A percentile compares a stretch with the other conserved stretches of the same genome.
These are phyloP conservation scores for Campopleginae sp. DNA, from an alignment of 2,888 invertebrate genomes.

Conservation along the genomic window DNA sequence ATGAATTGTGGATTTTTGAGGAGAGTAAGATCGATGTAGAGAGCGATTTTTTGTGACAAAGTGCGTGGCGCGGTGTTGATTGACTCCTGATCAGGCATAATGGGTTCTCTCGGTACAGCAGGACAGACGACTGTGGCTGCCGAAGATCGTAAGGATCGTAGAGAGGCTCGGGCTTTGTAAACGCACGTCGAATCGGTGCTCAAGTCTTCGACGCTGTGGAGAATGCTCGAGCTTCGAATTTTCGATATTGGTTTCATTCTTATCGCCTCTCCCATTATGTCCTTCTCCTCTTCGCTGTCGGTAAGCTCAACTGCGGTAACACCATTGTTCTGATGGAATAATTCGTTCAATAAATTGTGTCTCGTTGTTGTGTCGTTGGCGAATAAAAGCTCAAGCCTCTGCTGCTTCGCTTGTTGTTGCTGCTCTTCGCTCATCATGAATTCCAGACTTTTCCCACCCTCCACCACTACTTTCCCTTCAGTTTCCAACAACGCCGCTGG, in stretches of 20 bases:
- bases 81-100: constrained; percentile 66
- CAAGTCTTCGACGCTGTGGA: constrained; percentile 91
- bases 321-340: constrained; percentile 80
- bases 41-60: constrained; percentile 81
- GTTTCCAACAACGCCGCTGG: constrained; percentile 72
- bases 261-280: constrained; percentile 86
- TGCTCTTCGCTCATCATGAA: constrained; percentile 64
- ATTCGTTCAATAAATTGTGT: constrained; percentile 82
- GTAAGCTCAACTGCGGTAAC: constrained; percentile 80
- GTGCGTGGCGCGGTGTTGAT: constrained; percentile 69
- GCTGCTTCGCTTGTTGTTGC: constrained; percentile 80
- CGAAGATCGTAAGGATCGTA: constrained; percentile 79
- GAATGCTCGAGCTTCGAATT: constrained; percentile 89
- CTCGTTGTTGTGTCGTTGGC: constrained; percentile 80
- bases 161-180: constrained; percentile 87
- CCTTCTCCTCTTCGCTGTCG: constrained; percentile 86
- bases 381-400: constrained; percentile 81
- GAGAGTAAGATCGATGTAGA: constrained; percentile 89
- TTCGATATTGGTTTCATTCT: constrained; percentile 87
- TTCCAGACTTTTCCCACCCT: constrained; percentile 64
- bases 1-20: constrained; percentile 89
- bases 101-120: constrained; percentile 53
- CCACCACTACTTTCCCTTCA: constrained; percentile 31
- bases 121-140: constrained; percentile 75
- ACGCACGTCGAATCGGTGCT: constrained; percentile 91